A percentile compares a stretch with the other conserved stretches of the same genome.
phyloP scores from a whole-genome alignment of 2,888 invertebrate species.

The Ochlodes sylvanus region DNA sequence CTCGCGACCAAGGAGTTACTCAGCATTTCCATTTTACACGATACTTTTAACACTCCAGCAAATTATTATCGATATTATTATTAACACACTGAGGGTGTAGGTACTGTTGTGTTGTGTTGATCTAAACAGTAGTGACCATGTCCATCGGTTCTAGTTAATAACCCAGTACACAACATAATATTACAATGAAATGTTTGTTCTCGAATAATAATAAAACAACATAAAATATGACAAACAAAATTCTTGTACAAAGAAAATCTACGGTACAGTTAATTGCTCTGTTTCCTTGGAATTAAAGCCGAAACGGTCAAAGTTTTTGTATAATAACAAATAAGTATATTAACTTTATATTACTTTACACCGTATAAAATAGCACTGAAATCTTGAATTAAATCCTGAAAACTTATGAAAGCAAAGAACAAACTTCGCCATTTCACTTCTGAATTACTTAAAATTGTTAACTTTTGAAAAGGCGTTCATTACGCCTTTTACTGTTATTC shows the following conservation, averaged over 20 bases:
- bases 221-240: not conserved
- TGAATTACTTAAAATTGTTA: constrained; percentile 35
- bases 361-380: constrained; percentile 13
- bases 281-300: not conserved
- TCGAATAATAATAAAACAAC: no score
- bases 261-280: constrained; percentile 2
- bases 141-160: no score
- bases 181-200: no score
- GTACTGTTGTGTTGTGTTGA: no score
- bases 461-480: constrained; percentile 31
- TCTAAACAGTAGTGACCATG: no score
- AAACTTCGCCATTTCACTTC: constrained; percentile 33
- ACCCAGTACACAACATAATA: no score
- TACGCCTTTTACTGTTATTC: constrained; percentile 28
- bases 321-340: constrained; percentile 20
- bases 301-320: not conserved
- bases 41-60: no score
- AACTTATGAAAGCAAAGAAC: constrained; percentile 14
- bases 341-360: constrained; percentile 26
- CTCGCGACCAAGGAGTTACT: no score
- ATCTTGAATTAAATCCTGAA: constrained; percentile 24
- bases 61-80: no score
- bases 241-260: not conserved
- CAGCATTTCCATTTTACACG: no score
- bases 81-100: no score